Evolutionary conservation across 2,888 invertebrate genomes (phyloP).

Genomic region (Orchesellides sinensis): DNA sequence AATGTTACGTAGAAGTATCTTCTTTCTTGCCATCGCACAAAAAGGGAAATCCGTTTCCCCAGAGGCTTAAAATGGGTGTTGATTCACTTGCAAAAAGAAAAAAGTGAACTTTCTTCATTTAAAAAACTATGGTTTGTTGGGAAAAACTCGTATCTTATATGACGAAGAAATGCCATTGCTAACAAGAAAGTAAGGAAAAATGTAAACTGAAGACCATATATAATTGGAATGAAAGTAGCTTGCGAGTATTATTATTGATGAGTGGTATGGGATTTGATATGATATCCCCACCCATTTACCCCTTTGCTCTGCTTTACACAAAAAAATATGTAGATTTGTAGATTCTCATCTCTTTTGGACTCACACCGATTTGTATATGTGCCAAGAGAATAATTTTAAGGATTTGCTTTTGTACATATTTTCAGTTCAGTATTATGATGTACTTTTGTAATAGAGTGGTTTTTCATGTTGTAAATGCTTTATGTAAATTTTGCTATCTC

Average conservation of each 20-base stretch:
- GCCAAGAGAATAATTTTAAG: neutral
- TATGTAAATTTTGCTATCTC: neutral
- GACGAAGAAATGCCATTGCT: neutral
- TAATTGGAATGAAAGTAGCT: constrained; percentile 11
- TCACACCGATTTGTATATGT: neutral
- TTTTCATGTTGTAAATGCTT: constrained; percentile 13
- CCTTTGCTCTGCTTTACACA: constrained; percentile 1
- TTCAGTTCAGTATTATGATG: neutral
- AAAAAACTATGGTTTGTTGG: neutral
- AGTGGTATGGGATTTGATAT: neutral
- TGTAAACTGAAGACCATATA: constrained; percentile 1
- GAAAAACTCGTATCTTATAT: neutral
- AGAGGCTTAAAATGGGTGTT: constrained; percentile 20
- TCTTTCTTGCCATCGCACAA: constrained; percentile 1
- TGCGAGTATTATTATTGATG: neutral
- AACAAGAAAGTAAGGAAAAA: neutral
- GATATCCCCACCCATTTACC: too few relatives aligned
- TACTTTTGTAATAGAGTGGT: neutral
- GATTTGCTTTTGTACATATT: constrained; percentile 6
- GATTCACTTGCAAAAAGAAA: constrained; percentile 4
- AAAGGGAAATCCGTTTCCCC: neutral
- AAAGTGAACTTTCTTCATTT: constrained; percentile 1
- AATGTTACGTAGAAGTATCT: neutral
- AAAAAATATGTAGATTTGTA: constrained; percentile 8
- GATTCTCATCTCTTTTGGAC: constrained; percentile 11